Conservation (phyloP, 1,140 invertebrate species). For the Drosophila pruinosa region DNA sequence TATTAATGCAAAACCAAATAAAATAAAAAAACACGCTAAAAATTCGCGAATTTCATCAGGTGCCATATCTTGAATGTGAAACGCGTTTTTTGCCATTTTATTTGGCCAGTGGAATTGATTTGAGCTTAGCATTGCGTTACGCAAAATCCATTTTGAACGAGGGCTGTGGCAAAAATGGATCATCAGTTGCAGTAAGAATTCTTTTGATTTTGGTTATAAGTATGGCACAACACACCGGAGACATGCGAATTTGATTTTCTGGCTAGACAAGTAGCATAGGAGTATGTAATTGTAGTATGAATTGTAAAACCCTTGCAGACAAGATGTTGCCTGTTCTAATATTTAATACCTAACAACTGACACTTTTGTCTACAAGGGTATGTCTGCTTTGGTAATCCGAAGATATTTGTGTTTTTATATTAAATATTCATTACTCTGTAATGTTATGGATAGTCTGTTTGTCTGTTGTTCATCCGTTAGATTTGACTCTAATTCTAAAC, state of each 20-base stretch:
- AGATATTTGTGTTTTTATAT: background rate
- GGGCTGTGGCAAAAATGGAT: conserved; percentile 98
- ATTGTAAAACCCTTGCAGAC: background rate
- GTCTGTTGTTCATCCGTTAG: background rate
- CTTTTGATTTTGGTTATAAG: conserved; percentile 2
- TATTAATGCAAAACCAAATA: conserved; percentile 25
- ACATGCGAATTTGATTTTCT: conserved; percentile 4
- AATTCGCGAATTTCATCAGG: conserved; percentile 47
- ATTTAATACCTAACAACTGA: background rate
- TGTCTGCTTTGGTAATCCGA: background rate
- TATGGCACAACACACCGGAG: conserved; percentile 24
- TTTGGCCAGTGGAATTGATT: conserved; percentile 73
- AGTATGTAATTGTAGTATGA: background rate
- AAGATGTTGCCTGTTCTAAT: background rate
- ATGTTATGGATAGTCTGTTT: background rate
- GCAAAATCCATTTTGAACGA: conserved; percentile 91
- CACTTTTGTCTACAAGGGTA: conserved; percentile 10
- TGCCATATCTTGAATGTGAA: conserved; percentile 69
- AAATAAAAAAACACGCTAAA: conserved; percentile 12
- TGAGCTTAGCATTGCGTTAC: conserved; percentile 71
- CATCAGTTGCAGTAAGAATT: conserved; percentile 91
- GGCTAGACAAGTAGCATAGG: background rate
- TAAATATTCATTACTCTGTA: background rate
- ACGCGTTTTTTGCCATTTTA: conserved; percentile 68
- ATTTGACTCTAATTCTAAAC: background rate